Evolutionary conservation across 2,888 invertebrate genomes (phyloP), one percentile per base, ranked within the genome.

Genomic region (Cordilura impudica): DNA sequence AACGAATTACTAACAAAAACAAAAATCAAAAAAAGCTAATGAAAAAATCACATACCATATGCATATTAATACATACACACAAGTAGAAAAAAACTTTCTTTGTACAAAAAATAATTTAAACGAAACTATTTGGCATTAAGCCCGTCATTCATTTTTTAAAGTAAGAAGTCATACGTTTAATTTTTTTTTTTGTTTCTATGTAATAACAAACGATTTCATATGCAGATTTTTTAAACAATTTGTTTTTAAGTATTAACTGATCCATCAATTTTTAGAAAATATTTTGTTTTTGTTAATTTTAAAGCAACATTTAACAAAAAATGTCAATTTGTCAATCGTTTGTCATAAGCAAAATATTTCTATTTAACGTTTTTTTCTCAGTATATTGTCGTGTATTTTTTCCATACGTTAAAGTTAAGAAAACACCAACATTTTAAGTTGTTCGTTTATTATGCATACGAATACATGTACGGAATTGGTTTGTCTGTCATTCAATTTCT

Each of bases 261-360:
- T 74, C 70, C 71, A 75, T 75, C 71, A 75, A 66, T 71, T 54
- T 47, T 63, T 71, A 8, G 26, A 58, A 76, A 58, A 39, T 45
- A 65, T 71, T 54, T 10, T 39, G 7, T 45, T 61, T 60, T 43
- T 43, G 51, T 65, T 60, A 47, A 60, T 60, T 73, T 63, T 56
- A 58, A 51, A 49, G 18, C n/a, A 70, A 53, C 45, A 43, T 61
- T 75, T 63, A 69, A 69, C 39, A 56, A 67, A 78, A 76, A 69
- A 71, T 81, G 74, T 82, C 81, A 82, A 78, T 71, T 83, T 82
- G 82, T 83, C 83, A 81, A 82, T 78, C 78, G 81, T 75, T 82
- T 78, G 81, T 81, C 82, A 82, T 81, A 82, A 74, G 43, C 35
- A 60, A 71, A 72, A 74, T 54, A 61, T 70, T 65, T 69, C 70